A percentile compares a stretch with the other conserved stretches of the same genome.
Evolutionary conservation across 2,113 vertebrate genomes (phyloP).

Genomic region (Forbesichthys papilliferus): DNA sequence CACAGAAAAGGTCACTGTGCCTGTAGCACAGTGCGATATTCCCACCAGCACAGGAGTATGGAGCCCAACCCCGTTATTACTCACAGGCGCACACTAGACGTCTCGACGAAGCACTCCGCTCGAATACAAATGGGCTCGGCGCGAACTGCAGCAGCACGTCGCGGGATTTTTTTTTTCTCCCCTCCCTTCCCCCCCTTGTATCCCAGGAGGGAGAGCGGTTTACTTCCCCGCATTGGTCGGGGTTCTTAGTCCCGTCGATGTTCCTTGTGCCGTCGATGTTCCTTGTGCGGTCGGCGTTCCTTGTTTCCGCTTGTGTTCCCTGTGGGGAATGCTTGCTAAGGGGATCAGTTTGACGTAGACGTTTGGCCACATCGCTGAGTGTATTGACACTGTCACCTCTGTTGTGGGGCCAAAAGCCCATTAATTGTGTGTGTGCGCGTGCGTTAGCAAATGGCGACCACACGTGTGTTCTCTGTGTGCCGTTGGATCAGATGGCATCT

Average conservation of each 20-base stretch:
- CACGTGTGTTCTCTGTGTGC: neutral
- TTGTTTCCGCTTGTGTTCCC: no score
- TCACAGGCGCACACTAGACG: conserved; percentile 40
- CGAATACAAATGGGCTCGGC: conserved; percentile 61
- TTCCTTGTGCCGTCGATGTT: no score
- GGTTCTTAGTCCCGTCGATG: no score
- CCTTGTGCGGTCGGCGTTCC: no score
- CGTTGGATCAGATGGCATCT: conserved; percentile 21
- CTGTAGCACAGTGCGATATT: conserved; percentile 70
- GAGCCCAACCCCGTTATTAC: conserved; percentile 57
- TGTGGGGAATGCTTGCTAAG: no score
- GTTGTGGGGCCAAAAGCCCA: no score
- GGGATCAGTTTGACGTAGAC: no score
- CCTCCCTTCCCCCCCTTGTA: neutral
- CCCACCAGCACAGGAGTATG: conserved; percentile 63
- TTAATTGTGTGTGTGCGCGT: conserved; percentile 7
- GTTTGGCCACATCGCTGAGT: no score
- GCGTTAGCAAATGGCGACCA: neutral
- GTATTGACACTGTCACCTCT: no score
- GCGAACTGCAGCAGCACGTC: conserved; percentile 46
- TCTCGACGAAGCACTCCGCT: conserved; percentile 34
- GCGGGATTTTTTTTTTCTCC: conserved; percentile 36
- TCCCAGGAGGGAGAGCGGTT: no score
- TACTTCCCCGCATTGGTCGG: no score
- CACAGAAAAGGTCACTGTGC: conserved; percentile 70